Evolutionary conservation across 2,888 invertebrate species (phyloP).

Genomic region (Lacanobia wlatinum): DNA sequence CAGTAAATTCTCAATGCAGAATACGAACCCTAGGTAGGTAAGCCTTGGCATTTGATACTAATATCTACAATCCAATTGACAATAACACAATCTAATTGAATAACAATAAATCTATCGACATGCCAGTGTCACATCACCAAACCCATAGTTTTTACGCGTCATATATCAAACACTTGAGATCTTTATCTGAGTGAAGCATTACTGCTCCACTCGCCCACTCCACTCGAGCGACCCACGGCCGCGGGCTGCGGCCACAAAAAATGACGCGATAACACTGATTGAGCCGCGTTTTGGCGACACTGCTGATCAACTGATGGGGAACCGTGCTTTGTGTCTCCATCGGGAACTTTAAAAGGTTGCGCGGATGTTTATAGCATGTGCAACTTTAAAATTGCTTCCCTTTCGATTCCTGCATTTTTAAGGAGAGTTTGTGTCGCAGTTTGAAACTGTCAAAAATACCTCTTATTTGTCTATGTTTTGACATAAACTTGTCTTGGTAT

Average conservation of each 20-base stretch:
- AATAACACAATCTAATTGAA: too few species aligned
- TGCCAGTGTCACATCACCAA: slow-evolving; percentile 64
- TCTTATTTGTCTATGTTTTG: too few species aligned
- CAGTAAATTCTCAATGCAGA: too few species aligned
- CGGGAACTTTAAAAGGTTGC: slow-evolving; percentile 11
- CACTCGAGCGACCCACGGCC: slow-evolving; percentile 56
- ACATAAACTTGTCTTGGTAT: too few species aligned
- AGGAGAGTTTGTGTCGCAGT: too few species aligned
- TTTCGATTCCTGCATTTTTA: too few species aligned
- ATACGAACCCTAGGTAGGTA: too few species aligned
- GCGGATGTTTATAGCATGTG: slow-evolving; percentile 23
- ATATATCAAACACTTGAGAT: slow-evolving; percentile 79
- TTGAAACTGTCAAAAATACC: too few species aligned
- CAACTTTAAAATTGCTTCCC: background rate
- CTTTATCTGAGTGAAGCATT: slow-evolving; percentile 74
- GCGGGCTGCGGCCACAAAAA: slow-evolving; percentile 59
- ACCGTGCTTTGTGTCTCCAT: slow-evolving; percentile 25
- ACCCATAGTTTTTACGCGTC: slow-evolving; percentile 63
- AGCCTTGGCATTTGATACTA: too few species aligned
- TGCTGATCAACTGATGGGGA: slow-evolving; percentile 20
- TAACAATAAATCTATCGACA: slow-evolving; percentile 55
- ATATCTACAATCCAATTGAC: too few species aligned
- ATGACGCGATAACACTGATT: slow-evolving; percentile 59
- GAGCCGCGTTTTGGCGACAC: slow-evolving; percentile 52
- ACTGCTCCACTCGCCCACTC: slow-evolving; percentile 70